A percentile compares a stretch with the other conserved stretches of the same genome.
phyloP scores from a whole-genome alignment of 2,888 invertebrate species.

The Brachycybe producta region DNA sequence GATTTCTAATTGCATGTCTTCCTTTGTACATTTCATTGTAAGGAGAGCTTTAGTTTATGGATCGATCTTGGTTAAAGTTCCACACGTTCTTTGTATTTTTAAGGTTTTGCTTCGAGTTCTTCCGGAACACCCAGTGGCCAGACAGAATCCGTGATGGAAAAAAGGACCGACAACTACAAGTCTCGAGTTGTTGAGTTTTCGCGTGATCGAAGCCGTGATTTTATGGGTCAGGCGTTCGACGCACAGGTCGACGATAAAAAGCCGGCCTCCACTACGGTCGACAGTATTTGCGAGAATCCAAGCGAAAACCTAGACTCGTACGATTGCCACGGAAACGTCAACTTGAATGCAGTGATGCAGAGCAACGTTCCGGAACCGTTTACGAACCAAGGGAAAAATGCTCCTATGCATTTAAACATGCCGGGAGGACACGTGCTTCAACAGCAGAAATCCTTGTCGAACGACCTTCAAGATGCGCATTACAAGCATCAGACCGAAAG shows the following conservation, averaged over 20 bases:
- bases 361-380: conserved; percentile 57
- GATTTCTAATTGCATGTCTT: too few species aligned
- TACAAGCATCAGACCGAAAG: conserved; percentile 33
- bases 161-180: conserved; percentile 8
- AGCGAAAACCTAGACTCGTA: conserved; percentile 53
- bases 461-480: conserved; percentile 52
- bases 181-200: conserved; percentile 38
- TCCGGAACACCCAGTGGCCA: too few species aligned
- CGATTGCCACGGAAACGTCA: conserved; percentile 52
- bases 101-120: too few species aligned
- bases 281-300: conserved; percentile 18
- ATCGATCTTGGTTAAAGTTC: too few species aligned
- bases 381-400: conserved; percentile 30
- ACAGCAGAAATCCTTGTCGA: conserved; percentile 53
- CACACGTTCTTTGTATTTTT: too few species aligned
- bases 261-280: not conserved
- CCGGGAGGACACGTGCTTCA: conserved; percentile 59
- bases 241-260: conserved; percentile 30
- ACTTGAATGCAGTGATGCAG: conserved; percentile 56
- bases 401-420: conserved; percentile 53
- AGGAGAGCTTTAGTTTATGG: too few species aligned
- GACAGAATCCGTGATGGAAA: too few species aligned
- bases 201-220: conserved; percentile 49
- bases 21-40: too few species aligned
- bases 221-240: conserved; percentile 46